These are phyloP conservation scores for Callopanchax toddi DNA, from an alignment of 2,113 vertebrate species.

Conservation along the genomic window DNA sequence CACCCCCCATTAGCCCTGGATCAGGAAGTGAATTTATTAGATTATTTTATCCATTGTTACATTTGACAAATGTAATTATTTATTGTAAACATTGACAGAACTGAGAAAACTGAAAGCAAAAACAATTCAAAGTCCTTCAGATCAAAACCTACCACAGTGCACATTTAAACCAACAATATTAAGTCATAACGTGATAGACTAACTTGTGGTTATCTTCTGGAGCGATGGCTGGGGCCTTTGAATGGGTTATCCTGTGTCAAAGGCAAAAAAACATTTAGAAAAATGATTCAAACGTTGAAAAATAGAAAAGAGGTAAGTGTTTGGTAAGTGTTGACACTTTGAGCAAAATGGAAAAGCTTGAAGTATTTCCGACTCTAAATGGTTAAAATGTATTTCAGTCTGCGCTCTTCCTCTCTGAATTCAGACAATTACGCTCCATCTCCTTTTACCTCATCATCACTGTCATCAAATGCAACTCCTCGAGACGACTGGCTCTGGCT, in stretches of 20 bases:
- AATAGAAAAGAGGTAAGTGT: background rate
- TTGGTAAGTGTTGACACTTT: no score
- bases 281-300: no score
- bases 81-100: background rate
- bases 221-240: conserved; percentile 65
- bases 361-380: background rate
- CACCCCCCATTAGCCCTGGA: background rate
- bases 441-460: conserved; percentile 81
- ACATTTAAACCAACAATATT: no score
- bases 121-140: background rate
- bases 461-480: conserved; percentile 85
- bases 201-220: conserved; percentile 41
- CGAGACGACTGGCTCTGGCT: conserved; percentile 82
- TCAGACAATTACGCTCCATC: no score
- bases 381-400: no score
- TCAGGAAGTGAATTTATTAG: background rate
- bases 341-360: background rate
- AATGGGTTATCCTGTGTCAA: conserved; percentile 87
- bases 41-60: no score
- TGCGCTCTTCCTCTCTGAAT: no score
- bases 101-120: background rate
- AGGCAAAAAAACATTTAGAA: background rate
- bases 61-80: background rate
- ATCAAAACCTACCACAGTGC: background rate
- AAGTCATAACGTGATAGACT: background rate